Evolutionary conservation across 1,140 invertebrate genomes (phyloP).

Genomic region (Neoseiulus cucumeris): DNA sequence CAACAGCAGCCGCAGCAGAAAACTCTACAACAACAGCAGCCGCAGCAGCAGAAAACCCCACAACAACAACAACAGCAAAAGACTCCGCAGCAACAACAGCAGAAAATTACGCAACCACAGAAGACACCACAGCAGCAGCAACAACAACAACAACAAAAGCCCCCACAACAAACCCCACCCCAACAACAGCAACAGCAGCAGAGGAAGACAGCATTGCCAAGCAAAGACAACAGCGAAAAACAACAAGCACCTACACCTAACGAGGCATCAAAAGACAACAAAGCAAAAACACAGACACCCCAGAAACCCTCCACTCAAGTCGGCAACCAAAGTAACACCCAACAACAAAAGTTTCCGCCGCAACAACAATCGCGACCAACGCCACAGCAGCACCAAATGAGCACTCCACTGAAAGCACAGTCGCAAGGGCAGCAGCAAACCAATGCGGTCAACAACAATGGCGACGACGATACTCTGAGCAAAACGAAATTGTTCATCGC

Average conservation of each 20-base stretch:
- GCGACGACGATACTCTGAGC: background rate
- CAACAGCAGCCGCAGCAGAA: slow-evolving; percentile 8
- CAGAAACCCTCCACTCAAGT: background rate
- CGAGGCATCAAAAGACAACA: background rate
- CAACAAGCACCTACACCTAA: no score
- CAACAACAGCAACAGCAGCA: background rate
- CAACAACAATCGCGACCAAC: background rate
- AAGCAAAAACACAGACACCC: background rate
- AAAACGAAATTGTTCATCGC: slow-evolving; percentile 11
- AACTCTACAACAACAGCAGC: slow-evolving; percentile 2
- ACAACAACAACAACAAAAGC: background rate
- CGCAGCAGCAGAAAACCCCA: background rate
- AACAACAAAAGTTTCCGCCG: background rate
- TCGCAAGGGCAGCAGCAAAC: background rate
- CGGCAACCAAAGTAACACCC: background rate
- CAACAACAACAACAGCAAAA: slow-evolving; percentile 11
- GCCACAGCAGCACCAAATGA: slow-evolving; percentile 1
- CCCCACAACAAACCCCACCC: background rate
- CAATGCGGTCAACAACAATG: background rate
- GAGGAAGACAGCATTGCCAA: background rate
- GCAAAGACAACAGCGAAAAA: no score
- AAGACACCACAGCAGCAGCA: background rate
- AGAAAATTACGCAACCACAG: background rate
- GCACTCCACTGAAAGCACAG: background rate
- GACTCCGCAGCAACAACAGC: background rate